Evolutionary conservation across 23 tunicate genomes (phyloP), one percentile per base, ranked within the genome.

Genomic region (Phallusia fumigata): DNA sequence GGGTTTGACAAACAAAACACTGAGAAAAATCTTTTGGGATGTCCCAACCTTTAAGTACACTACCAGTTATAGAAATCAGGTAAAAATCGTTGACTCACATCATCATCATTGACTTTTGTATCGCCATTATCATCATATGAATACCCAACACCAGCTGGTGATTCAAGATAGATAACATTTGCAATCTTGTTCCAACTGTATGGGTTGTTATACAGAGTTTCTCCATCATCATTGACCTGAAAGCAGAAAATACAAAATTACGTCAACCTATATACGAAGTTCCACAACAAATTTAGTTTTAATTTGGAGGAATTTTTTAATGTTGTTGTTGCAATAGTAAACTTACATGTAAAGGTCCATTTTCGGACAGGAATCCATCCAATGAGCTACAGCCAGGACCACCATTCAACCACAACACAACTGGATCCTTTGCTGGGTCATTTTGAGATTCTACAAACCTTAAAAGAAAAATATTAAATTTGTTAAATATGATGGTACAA

Each of bases 111-210:
- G 52, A 93, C 88, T 72, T 52, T 47, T 6, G 79, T 81, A 75
- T 85, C 77, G 26, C 82, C 82, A 52, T 81, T 81, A 21, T 88
- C 93, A 72, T 93, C 98, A 85, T 88, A 93, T 5, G 98, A 93
- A 51, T 93, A 93, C 19, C 98, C 98, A 0, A 93, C 98, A 19
- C 98, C 98, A 65, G 93, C 98, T 19, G 98, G 98, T n/a, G 98
- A 88, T 76, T 93, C 98, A 49, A 93, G 65, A 64, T 88, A 93
- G 18, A 93, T 28, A 0, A 93, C 93, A 81, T 93, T 93, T 65
- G 98, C 93, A 33, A 88, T 82, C 35, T 93, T 93, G 84, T 93
- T 93, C 98, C 98, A 93, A 47, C 90, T 85, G 81, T 88, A 93
- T 65, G 98, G 90, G 53, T 93, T 88, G 44, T 35, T 82, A 78